Evolutionary conservation across 2,888 invertebrate genomes (phyloP).

Genomic region (Keiferia lycopersicella): DNA sequence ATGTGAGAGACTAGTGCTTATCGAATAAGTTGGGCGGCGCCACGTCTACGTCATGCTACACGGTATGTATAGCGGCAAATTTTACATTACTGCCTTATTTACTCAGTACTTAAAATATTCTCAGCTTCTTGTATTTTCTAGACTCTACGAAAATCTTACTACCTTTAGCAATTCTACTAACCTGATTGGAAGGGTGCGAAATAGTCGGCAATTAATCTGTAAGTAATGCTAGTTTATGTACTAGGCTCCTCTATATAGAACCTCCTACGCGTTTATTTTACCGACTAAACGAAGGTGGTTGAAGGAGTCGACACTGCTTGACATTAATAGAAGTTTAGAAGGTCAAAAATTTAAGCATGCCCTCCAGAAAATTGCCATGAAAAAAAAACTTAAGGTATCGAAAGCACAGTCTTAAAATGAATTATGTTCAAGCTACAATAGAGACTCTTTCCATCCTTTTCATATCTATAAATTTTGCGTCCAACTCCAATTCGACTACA

Average conservation of each 20-base stretch:
- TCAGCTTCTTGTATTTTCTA: not conserved
- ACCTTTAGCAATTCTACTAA: not conserved
- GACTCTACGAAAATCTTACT: not conserved
- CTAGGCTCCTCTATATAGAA: not conserved
- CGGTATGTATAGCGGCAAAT: conserved; percentile 52
- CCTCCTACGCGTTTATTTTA: conserved; percentile 5
- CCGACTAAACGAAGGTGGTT: not conserved
- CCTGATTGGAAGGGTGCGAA: not conserved
- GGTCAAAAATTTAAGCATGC: not conserved
- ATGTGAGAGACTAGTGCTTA: conserved; percentile 69
- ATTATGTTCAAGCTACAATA: too few relatives aligned
- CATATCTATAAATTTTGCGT: not conserved
- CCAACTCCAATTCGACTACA: too few relatives aligned
- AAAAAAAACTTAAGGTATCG: not conserved
- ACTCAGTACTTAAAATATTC: not conserved
- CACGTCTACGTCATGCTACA: conserved; percentile 69
- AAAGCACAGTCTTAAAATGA: not conserved
- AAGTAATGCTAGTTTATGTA: conserved; percentile 1
- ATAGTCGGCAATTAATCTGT: not conserved
- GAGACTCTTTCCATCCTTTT: not conserved
- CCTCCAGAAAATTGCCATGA: too few relatives aligned
- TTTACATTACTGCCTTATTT: not conserved
- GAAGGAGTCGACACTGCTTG: not conserved
- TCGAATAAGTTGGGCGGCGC: conserved; percentile 63
- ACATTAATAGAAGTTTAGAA: not conserved